Conservation (phyloP, 2,888 invertebrate species). For the Cetonia aurata region DNA sequence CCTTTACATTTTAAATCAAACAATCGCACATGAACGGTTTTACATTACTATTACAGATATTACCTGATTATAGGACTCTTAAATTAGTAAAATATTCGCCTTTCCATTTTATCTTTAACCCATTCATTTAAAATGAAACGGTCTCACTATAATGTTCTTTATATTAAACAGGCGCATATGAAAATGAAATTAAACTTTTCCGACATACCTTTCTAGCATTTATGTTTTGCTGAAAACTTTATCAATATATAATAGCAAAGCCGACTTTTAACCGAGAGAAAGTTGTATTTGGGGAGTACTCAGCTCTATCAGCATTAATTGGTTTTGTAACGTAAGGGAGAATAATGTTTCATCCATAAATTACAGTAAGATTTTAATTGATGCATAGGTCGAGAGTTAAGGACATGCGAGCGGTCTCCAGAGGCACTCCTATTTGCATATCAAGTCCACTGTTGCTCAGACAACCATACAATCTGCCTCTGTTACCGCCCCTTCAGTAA, state of each 20-base stretch:
- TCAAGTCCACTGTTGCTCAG: conserved; percentile 43
- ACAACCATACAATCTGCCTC: conserved; percentile 45
- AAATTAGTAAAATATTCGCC: no score
- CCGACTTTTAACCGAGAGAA: conserved; percentile 32
- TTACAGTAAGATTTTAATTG: conserved; percentile 47
- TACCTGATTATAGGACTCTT: no score
- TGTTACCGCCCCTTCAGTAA: conserved; percentile 47
- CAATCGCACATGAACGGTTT: no score
- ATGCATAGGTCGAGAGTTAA: conserved; percentile 47
- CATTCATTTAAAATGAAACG: no score
- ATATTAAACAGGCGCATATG: no score
- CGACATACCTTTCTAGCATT: no score
- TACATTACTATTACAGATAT: no score
- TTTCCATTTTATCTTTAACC: no score
- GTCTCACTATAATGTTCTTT: no score
- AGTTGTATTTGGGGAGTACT: conserved; percentile 17
- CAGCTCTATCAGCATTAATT: conserved; percentile 28
- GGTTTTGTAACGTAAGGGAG: conserved; percentile 33
- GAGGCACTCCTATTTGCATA: conserved; percentile 50
- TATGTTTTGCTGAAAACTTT: conserved; percentile 10
- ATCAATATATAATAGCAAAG: conserved; percentile 10
- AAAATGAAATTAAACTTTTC: no score
- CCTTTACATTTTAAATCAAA: no score
- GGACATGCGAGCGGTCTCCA: conserved; percentile 48
- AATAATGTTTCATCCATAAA: conserved; percentile 45